Evolutionary conservation across 2,888 invertebrate genomes (phyloP).

Genomic region (Allygus modestus): DNA sequence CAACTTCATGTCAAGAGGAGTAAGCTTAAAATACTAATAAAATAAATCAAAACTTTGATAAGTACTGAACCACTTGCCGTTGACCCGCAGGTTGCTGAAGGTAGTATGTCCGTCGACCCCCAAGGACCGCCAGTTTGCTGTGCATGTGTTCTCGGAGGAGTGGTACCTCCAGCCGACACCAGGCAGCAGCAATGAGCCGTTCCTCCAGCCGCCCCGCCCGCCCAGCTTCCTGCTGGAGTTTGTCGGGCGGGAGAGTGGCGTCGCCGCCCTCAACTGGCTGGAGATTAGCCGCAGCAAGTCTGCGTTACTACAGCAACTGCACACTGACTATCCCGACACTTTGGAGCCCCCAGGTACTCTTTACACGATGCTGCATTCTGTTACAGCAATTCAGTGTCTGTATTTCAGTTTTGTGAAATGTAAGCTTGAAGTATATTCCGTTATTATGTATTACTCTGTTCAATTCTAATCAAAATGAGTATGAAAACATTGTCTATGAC

Average conservation of each 20-base stretch:
- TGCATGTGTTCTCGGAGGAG: conserved; percentile 89
- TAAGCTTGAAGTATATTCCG: no score
- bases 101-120: conserved; percentile 87
- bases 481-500: no score
- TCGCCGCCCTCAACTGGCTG: conserved; percentile 84
- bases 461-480: no score
- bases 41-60: no score
- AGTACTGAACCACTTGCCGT: no score
- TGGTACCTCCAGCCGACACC: conserved; percentile 78
- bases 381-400: background rate
- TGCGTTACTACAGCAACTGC: conserved; percentile 74
- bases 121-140: conserved; percentile 81
- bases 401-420: no score
- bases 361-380: background rate
- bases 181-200: conserved; percentile 67
- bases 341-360: conserved; percentile 80
- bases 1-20: no score
- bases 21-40: no score
- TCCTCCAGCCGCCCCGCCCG: conserved; percentile 75
- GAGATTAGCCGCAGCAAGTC: conserved; percentile 82
- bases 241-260: conserved; percentile 84
- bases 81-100: conserved; percentile 77
- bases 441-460: no score
- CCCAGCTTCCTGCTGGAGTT: conserved; percentile 87
- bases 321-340: conserved; percentile 78